A percentile compares a stretch with the other conserved stretches of the same genome.
These are phyloP conservation scores for Burhinus oedicnemus DNA, from an alignment of 2,113 vertebrate genomes.

Conservation along the genomic window DNA sequence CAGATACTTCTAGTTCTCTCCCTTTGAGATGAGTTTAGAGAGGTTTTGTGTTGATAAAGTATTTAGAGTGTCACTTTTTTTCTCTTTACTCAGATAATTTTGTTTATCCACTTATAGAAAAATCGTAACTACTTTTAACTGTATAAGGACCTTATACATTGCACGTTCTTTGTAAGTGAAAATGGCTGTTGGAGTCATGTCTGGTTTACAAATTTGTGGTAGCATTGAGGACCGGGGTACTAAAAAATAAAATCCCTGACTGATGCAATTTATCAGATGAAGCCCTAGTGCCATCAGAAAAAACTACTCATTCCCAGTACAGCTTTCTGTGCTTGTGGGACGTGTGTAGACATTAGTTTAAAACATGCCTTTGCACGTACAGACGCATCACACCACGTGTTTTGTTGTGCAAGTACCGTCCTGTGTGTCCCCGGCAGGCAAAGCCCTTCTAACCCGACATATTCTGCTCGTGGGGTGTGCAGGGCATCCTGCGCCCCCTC, in stretches of 20 bases:
- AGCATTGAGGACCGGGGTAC: neutral
- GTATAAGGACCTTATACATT: neutral
- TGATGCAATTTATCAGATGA: neutral
- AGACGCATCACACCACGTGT: neutral
- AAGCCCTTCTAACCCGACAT: neutral
- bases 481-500: accelerated
- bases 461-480: neutral
- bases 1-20: neutral
- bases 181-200: neutral
- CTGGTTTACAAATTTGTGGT: neutral
- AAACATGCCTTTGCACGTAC: neutral
- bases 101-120: neutral
- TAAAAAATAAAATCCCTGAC: neutral
- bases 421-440: neutral
- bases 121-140: neutral
- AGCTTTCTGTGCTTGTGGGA: neutral
- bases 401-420: neutral
- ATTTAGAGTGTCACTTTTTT: neutral
- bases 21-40: neutral
- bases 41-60: neutral
- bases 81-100: neutral
- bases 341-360: accelerated
- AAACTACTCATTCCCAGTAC: neutral
- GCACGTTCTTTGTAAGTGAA: neutral
- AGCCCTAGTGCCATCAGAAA: neutral